Conservation (phyloP, 1,140 invertebrate species). For the Nomia melanderi region DNA sequence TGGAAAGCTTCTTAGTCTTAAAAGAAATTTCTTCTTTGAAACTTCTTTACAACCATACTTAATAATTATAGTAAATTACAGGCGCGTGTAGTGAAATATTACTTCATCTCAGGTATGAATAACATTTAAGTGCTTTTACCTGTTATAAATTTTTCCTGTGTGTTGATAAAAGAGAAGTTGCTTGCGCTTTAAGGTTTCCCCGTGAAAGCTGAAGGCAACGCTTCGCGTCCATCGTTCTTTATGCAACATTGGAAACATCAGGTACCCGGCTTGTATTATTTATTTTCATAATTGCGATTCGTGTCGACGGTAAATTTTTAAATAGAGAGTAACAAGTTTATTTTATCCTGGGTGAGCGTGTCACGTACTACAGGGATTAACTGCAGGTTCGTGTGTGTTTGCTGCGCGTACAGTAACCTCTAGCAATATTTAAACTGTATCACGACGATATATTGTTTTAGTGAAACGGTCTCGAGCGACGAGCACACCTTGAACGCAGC, state of each 20-base stretch:
- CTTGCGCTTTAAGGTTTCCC: neutral
- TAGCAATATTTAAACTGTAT: conserved; percentile 34
- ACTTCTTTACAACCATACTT: too few relatives aligned
- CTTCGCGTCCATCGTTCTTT: neutral
- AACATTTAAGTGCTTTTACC: too few relatives aligned
- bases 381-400: conserved; percentile 24
- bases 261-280: neutral
- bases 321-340: conserved; percentile 27
- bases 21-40: too few relatives aligned
- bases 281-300: neutral
- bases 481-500: conserved; percentile 22
- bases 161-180: neutral
- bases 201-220: neutral
- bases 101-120: too few relatives aligned
- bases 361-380: conserved; percentile 24
- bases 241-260: conserved; percentile 4
- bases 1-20: too few relatives aligned
- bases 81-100: too few relatives aligned
- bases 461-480: neutral
- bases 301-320: neutral
- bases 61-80: too few relatives aligned
- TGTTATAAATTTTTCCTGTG: neutral
- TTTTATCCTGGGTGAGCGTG: neutral
- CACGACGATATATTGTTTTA: conserved; percentile 32
- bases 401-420: neutral